Conservation (phyloP, 2,888 invertebrate species). For the Melanophora roralis region DNA sequence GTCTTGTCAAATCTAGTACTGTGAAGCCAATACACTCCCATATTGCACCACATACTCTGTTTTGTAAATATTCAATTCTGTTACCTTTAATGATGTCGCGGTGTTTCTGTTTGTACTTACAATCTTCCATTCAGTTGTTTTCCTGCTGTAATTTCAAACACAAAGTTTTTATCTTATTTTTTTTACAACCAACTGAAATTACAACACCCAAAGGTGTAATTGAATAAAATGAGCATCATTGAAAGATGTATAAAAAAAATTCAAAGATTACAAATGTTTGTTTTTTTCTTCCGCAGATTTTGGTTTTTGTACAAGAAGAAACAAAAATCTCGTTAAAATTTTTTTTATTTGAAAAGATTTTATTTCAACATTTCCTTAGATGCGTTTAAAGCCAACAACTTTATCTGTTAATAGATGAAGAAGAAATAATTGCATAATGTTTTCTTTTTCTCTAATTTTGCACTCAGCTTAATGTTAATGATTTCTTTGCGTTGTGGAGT, state of each 20-base stretch:
- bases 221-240: conserved; percentile 60
- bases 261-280: conserved; percentile 42
- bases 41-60: not conserved
- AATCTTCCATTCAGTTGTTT: conserved; percentile 6
- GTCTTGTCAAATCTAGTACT: not conserved
- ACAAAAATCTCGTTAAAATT: not conserved
- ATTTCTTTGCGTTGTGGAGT: conserved; percentile 20
- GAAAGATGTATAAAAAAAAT: conserved; percentile 32
- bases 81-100: conserved; percentile 5
- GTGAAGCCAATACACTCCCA: not conserved
- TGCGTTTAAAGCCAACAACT: conserved; percentile 46
- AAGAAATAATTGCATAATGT: conserved; percentile 21
- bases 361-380: conserved; percentile 25
- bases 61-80: conserved; percentile 19
- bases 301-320: not conserved
- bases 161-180: not conserved
- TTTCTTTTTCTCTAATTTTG: not conserved
- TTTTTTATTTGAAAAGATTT: conserved; percentile 21
- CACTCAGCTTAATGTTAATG: conserved; percentile 36
- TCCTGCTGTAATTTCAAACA: conserved; percentile 1
- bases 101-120: conserved; percentile 17
- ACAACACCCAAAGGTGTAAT: conserved; percentile 63
- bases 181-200: conserved; percentile 48
- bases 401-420: conserved; percentile 19
- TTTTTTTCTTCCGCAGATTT: conserved; percentile 20